A percentile compares a stretch with the other conserved stretches of the same genome.
phyloP scores from a whole-genome alignment of 2,888 invertebrate genomes.

The Agonopterix arenella region DNA sequence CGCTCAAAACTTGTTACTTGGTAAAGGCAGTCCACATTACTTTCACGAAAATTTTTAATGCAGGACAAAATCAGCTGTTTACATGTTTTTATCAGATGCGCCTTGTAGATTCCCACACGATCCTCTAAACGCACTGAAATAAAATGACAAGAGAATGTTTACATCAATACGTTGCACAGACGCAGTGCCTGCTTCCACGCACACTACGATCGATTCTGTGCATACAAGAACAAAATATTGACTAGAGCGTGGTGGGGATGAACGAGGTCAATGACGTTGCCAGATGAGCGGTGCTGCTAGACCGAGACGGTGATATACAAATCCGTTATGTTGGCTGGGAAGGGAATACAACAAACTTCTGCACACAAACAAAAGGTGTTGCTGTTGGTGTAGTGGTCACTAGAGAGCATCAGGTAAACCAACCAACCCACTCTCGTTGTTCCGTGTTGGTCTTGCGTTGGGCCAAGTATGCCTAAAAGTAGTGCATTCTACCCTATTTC shows the following conservation, averaged over 20 bases:
- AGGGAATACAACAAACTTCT: conserved; percentile 40
- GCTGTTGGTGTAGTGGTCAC: neutral
- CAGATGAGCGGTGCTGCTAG: conserved; percentile 22
- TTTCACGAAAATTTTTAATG: neutral
- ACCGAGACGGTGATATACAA: conserved; percentile 23
- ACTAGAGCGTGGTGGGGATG: conserved; percentile 44
- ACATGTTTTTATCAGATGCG: conserved; percentile 44
- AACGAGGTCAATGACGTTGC: conserved; percentile 62
- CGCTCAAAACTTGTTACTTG: conserved; percentile 5
- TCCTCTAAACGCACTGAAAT: conserved; percentile 63
- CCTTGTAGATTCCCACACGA: conserved; percentile 42
- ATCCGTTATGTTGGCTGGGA: conserved; percentile 21
- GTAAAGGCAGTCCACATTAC: neutral
- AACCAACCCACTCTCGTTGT: too few relatives aligned
- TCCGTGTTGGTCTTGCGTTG: too few relatives aligned
- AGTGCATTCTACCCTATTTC: neutral
- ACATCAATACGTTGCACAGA: conserved; percentile 64
- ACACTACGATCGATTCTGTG: conserved; percentile 30
- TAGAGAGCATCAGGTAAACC: too few relatives aligned
- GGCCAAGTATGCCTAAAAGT: neutral
- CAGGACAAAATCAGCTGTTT: conserved; percentile 51
- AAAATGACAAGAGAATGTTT: conserved; percentile 65
- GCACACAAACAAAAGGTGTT: conserved; percentile 7
- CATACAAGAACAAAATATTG: conserved; percentile 39
- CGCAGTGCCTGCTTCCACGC: conserved; percentile 41